These are phyloP conservation scores for Columba janthina DNA, from an alignment of 2,113 vertebrate genomes.

Conservation along the genomic window DNA sequence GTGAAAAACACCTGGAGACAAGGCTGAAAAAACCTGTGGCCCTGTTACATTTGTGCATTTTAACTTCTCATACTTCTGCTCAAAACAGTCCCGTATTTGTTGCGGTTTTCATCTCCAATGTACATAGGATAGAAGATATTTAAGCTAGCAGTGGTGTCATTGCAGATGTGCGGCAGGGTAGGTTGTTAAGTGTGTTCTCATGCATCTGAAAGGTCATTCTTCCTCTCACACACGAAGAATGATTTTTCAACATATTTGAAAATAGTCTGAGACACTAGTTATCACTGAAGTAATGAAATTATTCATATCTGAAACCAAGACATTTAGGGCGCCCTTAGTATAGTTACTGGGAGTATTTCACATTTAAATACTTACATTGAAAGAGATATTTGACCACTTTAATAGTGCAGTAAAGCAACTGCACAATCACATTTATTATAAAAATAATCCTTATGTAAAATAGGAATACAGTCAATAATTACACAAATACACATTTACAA, in stretches of 20 bases:
- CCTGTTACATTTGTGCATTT: background rate
- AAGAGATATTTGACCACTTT: background rate
- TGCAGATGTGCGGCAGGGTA: background rate
- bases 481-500: constrained; percentile 10
- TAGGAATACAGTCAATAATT: constrained; percentile 12
- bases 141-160: rapidly evolving
- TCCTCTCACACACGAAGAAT: background rate
- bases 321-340: background rate
- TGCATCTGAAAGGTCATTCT: constrained; percentile 4
- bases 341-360: background rate
- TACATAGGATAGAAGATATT: background rate
- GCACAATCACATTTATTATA: constrained; percentile 51
- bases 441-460: constrained; percentile 53
- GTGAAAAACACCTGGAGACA: background rate
- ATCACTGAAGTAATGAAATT: background rate
- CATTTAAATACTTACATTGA: background rate
- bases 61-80: background rate
- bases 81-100: background rate
- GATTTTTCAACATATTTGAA: background rate
- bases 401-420: constrained; percentile 19
- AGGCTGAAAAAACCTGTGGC: background rate
- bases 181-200: background rate
- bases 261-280: background rate
- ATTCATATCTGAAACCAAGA: constrained; percentile 12
- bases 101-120: background rate